Evolutionary conservation across 2,797 vertebrate genomes (phyloP).

Genomic region (Hemitrygon akajei): DNA sequence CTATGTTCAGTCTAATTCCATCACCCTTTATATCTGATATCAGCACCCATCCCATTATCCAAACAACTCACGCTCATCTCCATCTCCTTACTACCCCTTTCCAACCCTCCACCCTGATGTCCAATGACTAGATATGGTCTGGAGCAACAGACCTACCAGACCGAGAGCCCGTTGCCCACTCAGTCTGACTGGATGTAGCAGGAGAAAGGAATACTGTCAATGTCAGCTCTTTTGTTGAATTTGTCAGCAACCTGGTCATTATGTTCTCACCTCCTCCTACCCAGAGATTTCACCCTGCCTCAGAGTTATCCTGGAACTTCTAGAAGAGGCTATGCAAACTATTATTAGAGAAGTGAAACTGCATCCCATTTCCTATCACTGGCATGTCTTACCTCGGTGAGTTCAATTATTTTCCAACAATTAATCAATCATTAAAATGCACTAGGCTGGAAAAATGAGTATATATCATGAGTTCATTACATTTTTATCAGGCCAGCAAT

Average conservation of each 20-base stretch:
- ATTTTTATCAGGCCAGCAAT: conserved; percentile 2
- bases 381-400: not conserved
- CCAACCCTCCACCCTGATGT: not conserved
- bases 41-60: not conserved
- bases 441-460: not conserved
- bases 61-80: not conserved
- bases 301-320: no score
- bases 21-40: not conserved
- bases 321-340: no score
- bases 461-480: not conserved
- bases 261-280: not conserved
- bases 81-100: no score
- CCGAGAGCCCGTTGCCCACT: not conserved
- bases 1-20: not conserved
- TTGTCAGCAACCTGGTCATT: not conserved
- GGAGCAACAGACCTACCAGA: not conserved
- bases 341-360: not conserved
- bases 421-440: not conserved
- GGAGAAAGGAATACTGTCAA: not conserved
- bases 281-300: no score
- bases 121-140: not conserved
- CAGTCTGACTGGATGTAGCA: not conserved
- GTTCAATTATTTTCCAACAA: not conserved
- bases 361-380: not conserved
- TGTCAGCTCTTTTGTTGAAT: not conserved